Conservation (phyloP, 2,113 vertebrate genomes). For the Hemibates koningsi region DNA sequence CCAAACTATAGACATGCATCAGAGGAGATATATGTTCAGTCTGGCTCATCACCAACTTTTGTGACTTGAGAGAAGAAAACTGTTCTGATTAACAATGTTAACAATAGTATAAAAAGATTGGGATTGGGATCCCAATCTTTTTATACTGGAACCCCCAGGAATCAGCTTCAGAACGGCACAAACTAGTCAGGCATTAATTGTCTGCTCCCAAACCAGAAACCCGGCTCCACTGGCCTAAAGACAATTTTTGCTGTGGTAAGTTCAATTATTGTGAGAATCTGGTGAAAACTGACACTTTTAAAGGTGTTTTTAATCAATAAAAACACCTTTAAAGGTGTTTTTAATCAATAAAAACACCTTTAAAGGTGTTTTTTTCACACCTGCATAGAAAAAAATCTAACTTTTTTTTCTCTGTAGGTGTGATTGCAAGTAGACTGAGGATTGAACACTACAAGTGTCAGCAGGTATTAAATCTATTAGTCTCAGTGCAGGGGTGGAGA, state of each 20-base stretch:
- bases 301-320: not conserved
- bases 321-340: not conserved
- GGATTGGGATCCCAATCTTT: not conserved
- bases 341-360: not conserved
- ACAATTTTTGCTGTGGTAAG: not conserved
- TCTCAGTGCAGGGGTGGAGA: not conserved
- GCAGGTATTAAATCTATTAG: not conserved
- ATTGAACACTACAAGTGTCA: not conserved
- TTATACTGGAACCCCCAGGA: fast-evolving
- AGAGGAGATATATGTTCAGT: not conserved
- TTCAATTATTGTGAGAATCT: not conserved
- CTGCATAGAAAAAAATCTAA: not conserved
- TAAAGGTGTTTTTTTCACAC: fast-evolving
- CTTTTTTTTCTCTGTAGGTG: not conserved
- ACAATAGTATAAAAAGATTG: not conserved
- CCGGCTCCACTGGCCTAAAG: not conserved
- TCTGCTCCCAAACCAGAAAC: not conserved
- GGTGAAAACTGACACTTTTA: not conserved
- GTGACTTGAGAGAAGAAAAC: not conserved
- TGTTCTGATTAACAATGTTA: not conserved
- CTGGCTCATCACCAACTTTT: not conserved
- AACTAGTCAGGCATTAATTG: not conserved
- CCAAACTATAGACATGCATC: not conserved
- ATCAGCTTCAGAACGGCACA: not conserved
- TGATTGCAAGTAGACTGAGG: not conserved